Evolutionary conservation across 2,113 vertebrate genomes (phyloP).

Genomic region (Ciconia boyciana): DNA sequence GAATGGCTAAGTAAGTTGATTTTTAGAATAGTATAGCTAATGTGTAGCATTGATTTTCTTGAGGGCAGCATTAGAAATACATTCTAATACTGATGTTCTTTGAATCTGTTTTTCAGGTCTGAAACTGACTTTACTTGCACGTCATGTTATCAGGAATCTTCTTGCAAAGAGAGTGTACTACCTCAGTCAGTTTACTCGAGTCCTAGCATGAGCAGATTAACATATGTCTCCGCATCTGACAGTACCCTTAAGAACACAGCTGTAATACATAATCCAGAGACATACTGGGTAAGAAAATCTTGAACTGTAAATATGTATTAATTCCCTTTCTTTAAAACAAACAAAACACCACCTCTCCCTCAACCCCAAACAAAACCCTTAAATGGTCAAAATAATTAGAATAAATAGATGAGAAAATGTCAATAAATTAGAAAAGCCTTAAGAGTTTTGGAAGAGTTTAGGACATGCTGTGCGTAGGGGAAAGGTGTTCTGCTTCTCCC

Average conservation of each 20-base stretch:
- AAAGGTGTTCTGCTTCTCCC: not conserved
- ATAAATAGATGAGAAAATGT: too few species aligned
- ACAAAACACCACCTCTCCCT: not conserved
- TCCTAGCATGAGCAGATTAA: slow-evolving; percentile 84
- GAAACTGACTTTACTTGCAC: slow-evolving; percentile 17
- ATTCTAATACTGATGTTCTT: not conserved
- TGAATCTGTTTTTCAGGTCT: slow-evolving; percentile 61
- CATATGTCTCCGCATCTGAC: slow-evolving; percentile 84
- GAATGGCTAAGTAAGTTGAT: not conserved
- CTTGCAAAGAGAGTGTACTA: slow-evolving; percentile 49
- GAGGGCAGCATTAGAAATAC: not conserved
- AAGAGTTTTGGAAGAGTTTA: not conserved
- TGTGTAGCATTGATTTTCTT: not conserved
- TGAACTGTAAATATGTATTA: not conserved
- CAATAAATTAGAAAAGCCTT: not conserved
- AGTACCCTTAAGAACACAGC: slow-evolving; percentile 50
- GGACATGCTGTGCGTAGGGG: not conserved
- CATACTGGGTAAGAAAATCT: slow-evolving; percentile 70
- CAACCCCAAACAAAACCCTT: not conserved
- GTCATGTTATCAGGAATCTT: slow-evolving; percentile 16
- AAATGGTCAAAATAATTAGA: not conserved
- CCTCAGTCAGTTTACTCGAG: slow-evolving; percentile 73
- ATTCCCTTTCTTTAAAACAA: not conserved
- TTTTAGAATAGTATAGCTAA: not conserved
- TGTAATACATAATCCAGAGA: slow-evolving; percentile 41